These are phyloP conservation scores for Coregonus clupeaformis DNA, from an alignment of 2,113 vertebrate species.

Conservation along the genomic window DNA sequence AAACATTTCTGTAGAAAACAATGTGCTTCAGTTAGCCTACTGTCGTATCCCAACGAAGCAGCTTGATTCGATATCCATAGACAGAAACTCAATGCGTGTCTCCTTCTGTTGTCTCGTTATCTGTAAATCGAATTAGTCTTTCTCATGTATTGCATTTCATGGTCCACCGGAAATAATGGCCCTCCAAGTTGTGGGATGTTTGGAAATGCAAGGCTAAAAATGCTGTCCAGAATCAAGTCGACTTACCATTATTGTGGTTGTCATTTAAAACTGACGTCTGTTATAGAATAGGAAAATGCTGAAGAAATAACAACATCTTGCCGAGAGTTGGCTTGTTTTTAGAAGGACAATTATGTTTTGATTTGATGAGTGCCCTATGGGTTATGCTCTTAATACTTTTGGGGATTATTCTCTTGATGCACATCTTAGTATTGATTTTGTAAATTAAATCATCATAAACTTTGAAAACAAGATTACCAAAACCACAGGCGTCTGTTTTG, in stretches of 20 bases:
- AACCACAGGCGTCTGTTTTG: too few species aligned
- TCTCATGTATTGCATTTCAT: conserved; percentile 63
- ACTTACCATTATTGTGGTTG: conserved; percentile 7
- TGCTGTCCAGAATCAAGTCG: conserved; percentile 27
- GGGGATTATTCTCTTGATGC: background rate
- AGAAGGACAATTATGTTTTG: background rate
- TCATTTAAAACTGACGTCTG: background rate
- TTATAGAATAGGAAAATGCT: background rate
- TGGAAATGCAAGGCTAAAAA: conserved; percentile 23
- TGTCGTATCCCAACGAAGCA: conserved; percentile 57
- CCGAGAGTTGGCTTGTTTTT: background rate
- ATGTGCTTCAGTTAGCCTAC: conserved; percentile 20
- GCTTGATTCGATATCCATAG: conserved; percentile 63
- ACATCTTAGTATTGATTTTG: background rate
- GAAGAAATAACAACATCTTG: too few species aligned
- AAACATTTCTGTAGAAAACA: background rate
- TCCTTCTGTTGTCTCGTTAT: conserved; percentile 62
- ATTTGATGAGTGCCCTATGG: too few species aligned
- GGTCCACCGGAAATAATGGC: conserved; percentile 56
- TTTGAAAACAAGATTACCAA: too few species aligned
- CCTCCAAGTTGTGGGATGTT: conserved; percentile 36
- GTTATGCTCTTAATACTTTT: background rate
- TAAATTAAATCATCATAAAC: too few species aligned
- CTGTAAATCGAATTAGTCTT: conserved; percentile 60
- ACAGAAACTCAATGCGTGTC: conserved; percentile 56